Percentiles rank a stretch among this genome's conserved stretches.
Conservation (phyloP, 2,888 invertebrate species). For the Entomobrya multifasciata region DNA sequence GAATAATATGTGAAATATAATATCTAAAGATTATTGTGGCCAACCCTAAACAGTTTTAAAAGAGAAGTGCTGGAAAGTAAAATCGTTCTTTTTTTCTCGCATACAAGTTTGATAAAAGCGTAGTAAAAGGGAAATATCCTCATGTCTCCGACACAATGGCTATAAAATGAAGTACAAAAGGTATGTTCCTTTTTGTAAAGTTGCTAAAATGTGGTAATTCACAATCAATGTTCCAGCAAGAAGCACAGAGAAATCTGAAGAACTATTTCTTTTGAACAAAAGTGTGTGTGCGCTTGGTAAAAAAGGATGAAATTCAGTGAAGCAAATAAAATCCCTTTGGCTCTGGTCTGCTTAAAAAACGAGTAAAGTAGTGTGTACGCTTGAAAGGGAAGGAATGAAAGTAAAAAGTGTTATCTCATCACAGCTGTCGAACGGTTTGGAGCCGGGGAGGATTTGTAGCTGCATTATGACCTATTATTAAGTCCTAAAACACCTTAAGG, state of each 20-base stretch:
- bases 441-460: slow-evolving; percentile 72
- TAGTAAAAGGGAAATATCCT: too few species aligned
- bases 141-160: neutral
- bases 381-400: neutral
- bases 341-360: neutral
- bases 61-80: too few species aligned
- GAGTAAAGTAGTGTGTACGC: neutral
- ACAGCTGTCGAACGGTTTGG: slow-evolving; percentile 69
- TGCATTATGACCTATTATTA: slow-evolving; percentile 72
- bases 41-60: too few species aligned
- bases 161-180: too few species aligned
- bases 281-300: slow-evolving; percentile 15
- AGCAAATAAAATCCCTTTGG: slow-evolving; percentile 59
- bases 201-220: slow-evolving; percentile 32
- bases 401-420: slow-evolving; percentile 68
- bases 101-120: too few species aligned
- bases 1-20: neutral
- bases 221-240: neutral
- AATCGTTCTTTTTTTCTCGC: too few species aligned
- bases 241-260: neutral
- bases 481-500: slow-evolving; percentile 72
- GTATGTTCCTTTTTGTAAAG: slow-evolving; percentile 16
- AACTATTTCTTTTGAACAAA: neutral
- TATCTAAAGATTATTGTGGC: too few species aligned
- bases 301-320: slow-evolving; percentile 60